Conservation (phyloP, 2,888 invertebrate species). For the Cylloceria caligata region DNA sequence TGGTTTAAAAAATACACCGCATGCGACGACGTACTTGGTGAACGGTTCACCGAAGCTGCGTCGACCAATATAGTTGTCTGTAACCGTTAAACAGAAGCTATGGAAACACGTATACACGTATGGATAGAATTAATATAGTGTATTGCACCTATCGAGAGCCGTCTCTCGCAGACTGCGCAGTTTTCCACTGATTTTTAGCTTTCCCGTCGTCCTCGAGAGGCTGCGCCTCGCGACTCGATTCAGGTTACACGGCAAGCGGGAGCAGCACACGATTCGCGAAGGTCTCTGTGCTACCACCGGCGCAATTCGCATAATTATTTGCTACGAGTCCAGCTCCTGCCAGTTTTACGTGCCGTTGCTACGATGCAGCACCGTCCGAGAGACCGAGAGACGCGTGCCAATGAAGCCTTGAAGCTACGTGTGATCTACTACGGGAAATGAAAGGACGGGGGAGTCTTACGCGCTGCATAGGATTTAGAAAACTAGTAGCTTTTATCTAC, state of each 20-base stretch:
- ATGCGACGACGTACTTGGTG: background rate
- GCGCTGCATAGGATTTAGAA: background rate
- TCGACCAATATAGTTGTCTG: slow-evolving; percentile 25
- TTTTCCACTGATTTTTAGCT: slow-evolving; percentile 66
- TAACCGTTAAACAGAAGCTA: slow-evolving; percentile 30
- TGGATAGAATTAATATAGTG: slow-evolving; percentile 33
- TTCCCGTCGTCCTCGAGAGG: slow-evolving; percentile 68
- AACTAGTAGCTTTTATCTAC: slow-evolving; percentile 2
- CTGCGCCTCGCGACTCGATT: slow-evolving; percentile 63
- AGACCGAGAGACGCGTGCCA: slow-evolving; percentile 59
- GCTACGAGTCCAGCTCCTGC: slow-evolving; percentile 21
- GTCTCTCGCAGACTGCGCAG: slow-evolving; percentile 64
- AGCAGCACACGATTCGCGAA: slow-evolving; percentile 54
- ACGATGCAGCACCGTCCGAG: slow-evolving; percentile 23
- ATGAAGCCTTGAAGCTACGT: slow-evolving; percentile 53
- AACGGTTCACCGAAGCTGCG: slow-evolving; percentile 2
- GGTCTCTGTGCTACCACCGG: slow-evolving; percentile 52
- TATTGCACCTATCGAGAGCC: slow-evolving; percentile 47
- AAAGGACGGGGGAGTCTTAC: slow-evolving; percentile 53
- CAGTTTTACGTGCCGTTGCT: slow-evolving; percentile 27
- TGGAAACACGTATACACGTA: slow-evolving; percentile 11
- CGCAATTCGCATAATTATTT: slow-evolving; percentile 40
- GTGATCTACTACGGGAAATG: slow-evolving; percentile 37
- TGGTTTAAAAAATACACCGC: background rate
- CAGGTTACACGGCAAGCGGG: slow-evolving; percentile 63